Percentiles rank a stretch among this genome's conserved stretches.
Conservation (phyloP, 2,888 invertebrate species). For the Tetranychus piercei region DNA sequence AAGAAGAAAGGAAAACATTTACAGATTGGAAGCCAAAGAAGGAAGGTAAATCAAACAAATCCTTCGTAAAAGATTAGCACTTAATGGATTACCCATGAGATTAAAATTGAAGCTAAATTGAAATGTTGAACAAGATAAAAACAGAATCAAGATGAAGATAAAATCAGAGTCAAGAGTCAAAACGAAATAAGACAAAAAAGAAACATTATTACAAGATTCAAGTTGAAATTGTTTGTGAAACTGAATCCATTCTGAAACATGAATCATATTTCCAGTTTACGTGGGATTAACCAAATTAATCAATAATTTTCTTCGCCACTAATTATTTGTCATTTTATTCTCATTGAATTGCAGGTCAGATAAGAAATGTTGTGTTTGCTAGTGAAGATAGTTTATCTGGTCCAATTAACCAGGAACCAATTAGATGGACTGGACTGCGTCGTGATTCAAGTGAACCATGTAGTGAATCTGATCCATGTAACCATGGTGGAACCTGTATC, state of each 20-base stretch:
- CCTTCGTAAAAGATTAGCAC: not conserved
- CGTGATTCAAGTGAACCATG: constrained; percentile 56
- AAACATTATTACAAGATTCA: not conserved
- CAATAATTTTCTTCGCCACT: not conserved
- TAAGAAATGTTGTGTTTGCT: constrained; percentile 41
- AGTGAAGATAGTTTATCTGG: constrained; percentile 54
- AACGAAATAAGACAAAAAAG: not conserved
- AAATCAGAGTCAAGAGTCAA: not conserved
- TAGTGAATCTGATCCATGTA: constrained; percentile 66
- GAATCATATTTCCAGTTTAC: too few species aligned
- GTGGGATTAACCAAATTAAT: not conserved
- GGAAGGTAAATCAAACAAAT: not conserved
- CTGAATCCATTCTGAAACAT: too few species aligned
- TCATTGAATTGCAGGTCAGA: constrained; percentile 34
- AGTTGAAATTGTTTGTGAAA: too few species aligned
- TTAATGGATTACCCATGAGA: constrained; percentile 1
- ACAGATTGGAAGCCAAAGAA: not conserved
- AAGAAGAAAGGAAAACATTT: not conserved
- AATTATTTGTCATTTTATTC: not conserved
- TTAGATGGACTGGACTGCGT: constrained; percentile 44
- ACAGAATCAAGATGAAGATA: not conserved
- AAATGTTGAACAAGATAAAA: not conserved
- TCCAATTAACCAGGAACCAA: constrained; percentile 56
- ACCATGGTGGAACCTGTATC: constrained; percentile 85
- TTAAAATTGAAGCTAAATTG: not conserved